phyloP scores from a whole-genome alignment of 2,797 vertebrate genomes.

The Phataginus tetradactyla region DNA sequence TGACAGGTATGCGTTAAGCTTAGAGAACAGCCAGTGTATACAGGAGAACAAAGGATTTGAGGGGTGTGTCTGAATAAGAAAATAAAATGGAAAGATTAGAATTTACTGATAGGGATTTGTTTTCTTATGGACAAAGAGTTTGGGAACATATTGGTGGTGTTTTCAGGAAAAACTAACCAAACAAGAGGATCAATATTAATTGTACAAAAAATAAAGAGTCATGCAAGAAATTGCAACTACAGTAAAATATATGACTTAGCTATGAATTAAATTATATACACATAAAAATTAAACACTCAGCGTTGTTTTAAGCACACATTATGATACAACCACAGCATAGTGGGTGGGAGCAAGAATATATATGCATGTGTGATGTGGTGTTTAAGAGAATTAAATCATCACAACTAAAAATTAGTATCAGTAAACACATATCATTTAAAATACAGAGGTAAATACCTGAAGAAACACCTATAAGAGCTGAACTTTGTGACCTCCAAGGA shows the following conservation, averaged over 20 bases:
- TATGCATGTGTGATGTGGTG: accelerated
- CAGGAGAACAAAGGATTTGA: background rate
- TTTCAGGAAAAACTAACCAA: conserved; percentile 28
- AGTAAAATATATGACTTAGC: background rate
- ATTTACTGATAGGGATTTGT: background rate
- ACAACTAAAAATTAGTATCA: background rate
- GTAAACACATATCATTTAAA: background rate
- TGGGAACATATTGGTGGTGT: background rate
- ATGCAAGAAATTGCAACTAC: background rate
- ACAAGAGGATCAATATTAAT: background rate
- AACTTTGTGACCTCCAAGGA: background rate
- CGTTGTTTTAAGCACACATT: background rate
- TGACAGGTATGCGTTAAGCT: background rate
- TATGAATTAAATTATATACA: background rate
- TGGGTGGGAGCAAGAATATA: background rate
- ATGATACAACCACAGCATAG: background rate
- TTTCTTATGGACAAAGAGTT: background rate
- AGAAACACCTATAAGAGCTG: background rate
- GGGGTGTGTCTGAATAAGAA: background rate
- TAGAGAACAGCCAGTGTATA: background rate
- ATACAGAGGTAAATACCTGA: background rate
- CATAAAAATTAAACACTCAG: background rate
- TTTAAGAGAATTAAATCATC: background rate
- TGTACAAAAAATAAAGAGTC: background rate
- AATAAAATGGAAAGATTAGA: conserved; percentile 18